These are phyloP conservation scores for Gambusia affinis DNA, from an alignment of 2,113 vertebrate species.

Conservation along the genomic window DNA sequence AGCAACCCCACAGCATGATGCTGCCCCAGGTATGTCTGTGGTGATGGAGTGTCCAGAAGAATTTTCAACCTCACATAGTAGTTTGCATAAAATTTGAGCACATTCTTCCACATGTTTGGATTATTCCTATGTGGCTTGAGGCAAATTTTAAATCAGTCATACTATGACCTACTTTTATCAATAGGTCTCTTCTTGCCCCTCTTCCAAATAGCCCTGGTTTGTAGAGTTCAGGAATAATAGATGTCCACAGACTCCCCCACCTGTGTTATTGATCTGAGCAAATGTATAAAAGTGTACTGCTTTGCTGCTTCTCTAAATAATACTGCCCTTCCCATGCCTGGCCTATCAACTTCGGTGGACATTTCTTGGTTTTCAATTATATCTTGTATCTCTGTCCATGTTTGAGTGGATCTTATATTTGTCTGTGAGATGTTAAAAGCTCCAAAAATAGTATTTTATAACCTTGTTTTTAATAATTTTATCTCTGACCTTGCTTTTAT, in stretches of 20 bases:
- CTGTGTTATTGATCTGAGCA: neutral
- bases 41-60: no score
- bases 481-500: no score
- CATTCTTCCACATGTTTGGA: neutral
- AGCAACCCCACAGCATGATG: no score
- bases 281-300: neutral
- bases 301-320: neutral
- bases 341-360: no score
- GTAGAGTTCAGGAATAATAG: neutral
- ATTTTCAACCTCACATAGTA: no score
- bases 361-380: neutral
- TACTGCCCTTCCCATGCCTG: neutral
- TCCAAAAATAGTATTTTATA: neutral
- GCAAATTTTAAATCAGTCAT: neutral
- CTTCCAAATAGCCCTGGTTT: neutral
- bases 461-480: neutral
- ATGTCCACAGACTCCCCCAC: neutral
- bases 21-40: no score
- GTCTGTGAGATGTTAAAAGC: neutral
- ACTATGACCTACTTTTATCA: neutral
- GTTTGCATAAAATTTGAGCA: neutral
- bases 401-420: neutral
- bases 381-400: neutral
- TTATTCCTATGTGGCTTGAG: neutral
- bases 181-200: neutral